Base-by-base conservation (phyloP, 1,140 invertebrate species). In the Diprion similis region DNA sequence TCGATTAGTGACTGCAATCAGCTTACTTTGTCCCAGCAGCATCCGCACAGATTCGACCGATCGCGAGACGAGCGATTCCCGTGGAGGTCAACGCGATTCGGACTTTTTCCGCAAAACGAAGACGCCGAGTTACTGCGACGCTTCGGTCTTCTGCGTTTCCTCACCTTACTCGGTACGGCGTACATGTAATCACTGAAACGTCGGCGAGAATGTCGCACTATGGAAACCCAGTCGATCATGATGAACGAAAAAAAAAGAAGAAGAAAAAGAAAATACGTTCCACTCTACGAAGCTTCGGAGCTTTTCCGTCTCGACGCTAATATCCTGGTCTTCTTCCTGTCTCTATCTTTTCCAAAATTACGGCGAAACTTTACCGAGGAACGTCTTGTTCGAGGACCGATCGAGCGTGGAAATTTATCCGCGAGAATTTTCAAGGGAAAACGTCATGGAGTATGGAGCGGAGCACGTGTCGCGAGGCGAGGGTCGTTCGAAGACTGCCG, bases 181-280 rank as follows among this genome's bases (percentile, higher is more conserved):
- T 92, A 92, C 83, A 93, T 90, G 81, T 93, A 94, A 84, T 92
- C 92, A 73, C 92, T 94, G 83, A 94, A 93, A 46, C 93, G 89
- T 48, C 93, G 90, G 45, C 92, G 85, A 59, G 92, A 94, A 79
- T 94, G 92, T 71, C 92, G 89, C 46, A 94, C 92, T 73, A 94
- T 94, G 74, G 92, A 94, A 74, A 94, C 93, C 93, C 93, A 94
- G 87, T 94, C 93, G 78, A 94, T 94, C 93, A 94, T 95, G 70
- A 73, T 81, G 71, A 72, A 18, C 19, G 17, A 37, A 24, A 37
- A 37, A 37, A 37, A 37, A 37, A 37, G 6, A 37, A 37, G 6
- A 24, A 24, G 24, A 37, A 6, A 37, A 6, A 37, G 6, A 37
- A 37, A 37, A 37, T 1, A 37, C 24, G 24, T 46, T 19, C 45